Percentiles rank a stretch among this genome's conserved stretches.
Evolutionary conservation across 2,113 vertebrate species (phyloP).

Genomic region (Clupea harengus): DNA sequence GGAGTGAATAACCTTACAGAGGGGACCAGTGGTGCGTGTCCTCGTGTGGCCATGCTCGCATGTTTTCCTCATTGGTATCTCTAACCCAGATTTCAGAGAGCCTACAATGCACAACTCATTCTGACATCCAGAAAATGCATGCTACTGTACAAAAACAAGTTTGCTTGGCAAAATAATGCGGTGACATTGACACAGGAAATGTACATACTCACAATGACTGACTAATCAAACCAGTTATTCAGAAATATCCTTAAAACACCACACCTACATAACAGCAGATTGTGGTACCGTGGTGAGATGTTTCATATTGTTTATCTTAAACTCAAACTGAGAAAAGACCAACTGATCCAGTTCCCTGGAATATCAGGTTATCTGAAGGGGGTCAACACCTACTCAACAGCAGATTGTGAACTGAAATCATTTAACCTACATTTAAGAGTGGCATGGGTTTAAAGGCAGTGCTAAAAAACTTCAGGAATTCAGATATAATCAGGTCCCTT

Average conservation of each 20-base stretch:
- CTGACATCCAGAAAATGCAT: neutral
- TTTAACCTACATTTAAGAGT: neutral
- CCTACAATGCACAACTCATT: neutral
- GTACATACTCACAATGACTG: too few relatives aligned
- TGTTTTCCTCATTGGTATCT: too few relatives aligned
- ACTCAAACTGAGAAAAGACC: neutral
- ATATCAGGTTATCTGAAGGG: neutral
- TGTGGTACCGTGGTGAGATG: neutral
- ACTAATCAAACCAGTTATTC: neutral
- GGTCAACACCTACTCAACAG: neutral
- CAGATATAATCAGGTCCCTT: neutral
- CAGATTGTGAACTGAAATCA: neutral
- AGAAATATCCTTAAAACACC: neutral
- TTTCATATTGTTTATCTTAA: neutral
- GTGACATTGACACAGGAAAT: neutral
- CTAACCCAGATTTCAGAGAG: neutral
- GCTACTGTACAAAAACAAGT: neutral
- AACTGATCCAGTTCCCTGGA: neutral
- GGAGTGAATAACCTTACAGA: neutral
- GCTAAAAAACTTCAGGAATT: neutral
- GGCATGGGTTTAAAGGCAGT: neutral
- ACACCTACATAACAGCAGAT: neutral
- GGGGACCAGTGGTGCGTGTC: neutral
- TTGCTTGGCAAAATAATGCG: neutral
- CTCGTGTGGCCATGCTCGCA: neutral